Percentiles rank a stretch among this genome's conserved stretches.
Conservation (phyloP, 2,888 invertebrate species). For the Caenorhabditis sp. region DNA sequence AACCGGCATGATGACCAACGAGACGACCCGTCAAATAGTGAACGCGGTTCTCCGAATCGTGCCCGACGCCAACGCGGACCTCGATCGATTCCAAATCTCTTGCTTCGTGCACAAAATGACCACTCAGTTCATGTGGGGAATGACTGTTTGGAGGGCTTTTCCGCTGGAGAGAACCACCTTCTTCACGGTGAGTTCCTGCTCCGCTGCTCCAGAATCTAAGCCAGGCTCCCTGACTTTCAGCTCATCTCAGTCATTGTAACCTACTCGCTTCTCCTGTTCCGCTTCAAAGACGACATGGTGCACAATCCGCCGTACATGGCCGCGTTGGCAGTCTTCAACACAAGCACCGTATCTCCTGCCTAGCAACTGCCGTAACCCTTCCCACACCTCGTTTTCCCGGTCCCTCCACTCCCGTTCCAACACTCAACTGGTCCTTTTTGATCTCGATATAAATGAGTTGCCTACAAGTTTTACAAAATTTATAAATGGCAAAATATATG, state of each 20-base stretch:
- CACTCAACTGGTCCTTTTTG: no score
- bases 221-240: no score
- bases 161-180: slow-evolving; percentile 77
- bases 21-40: slow-evolving; percentile 75
- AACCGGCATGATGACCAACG: slow-evolving; percentile 76
- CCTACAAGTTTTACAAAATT: no score
- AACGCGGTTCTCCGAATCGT: slow-evolving; percentile 75
- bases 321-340: slow-evolving; percentile 23
- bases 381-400: neutral
- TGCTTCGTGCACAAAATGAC: slow-evolving; percentile 78
- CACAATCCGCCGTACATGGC: slow-evolving; percentile 41
- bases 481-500: neutral
- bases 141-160: slow-evolving; percentile 79
- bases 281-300: slow-evolving; percentile 71
- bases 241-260: slow-evolving; percentile 76
- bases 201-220: neutral
- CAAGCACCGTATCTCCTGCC: no score
- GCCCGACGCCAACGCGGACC: slow-evolving; percentile 73
- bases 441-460: no score
- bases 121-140: slow-evolving; percentile 78
- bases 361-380: no score
- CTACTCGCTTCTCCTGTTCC: slow-evolving; percentile 76
- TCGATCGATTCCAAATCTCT: slow-evolving; percentile 77
- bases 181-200: slow-evolving; percentile 75
- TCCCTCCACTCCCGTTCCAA: neutral